Conservation (phyloP, 1,140 invertebrate genomes). For the Belonocnema kinseyi region DNA sequence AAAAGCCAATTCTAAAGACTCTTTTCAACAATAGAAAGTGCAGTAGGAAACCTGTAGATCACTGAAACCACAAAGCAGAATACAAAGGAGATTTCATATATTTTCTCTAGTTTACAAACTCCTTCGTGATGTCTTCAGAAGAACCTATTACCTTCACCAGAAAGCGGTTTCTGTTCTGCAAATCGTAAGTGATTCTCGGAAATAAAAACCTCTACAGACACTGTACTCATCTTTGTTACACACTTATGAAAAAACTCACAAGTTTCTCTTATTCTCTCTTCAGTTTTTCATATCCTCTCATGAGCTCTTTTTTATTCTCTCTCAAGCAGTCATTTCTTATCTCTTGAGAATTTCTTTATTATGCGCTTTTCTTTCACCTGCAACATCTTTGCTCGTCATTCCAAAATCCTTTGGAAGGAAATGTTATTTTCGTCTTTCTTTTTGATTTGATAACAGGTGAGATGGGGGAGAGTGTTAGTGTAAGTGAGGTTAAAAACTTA, state of each 20-base stretch:
- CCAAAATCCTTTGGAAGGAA: too few species aligned
- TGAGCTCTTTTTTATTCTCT: constrained; percentile 16
- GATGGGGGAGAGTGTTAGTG: too few species aligned
- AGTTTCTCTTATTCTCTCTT: neutral
- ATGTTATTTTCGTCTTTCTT: too few species aligned
- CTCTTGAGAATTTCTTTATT: too few species aligned
- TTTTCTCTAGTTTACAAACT: constrained; percentile 16
- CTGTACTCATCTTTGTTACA: neutral
- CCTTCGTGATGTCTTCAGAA: constrained; percentile 10
- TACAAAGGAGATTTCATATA: constrained; percentile 1
- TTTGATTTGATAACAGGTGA: too few species aligned
- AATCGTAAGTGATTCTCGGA: constrained; percentile 13
- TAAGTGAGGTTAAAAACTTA: too few species aligned
- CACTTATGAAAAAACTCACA: neutral
- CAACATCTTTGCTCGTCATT: neutral
- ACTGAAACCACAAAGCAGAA: constrained; percentile 5
- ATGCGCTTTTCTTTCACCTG: neutral
- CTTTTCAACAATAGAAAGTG: neutral
- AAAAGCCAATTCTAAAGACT: constrained; percentile 21
- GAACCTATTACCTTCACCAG: constrained; percentile 17
- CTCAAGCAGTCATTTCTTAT: neutral
- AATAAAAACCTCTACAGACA: constrained; percentile 2
- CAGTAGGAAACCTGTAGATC: neutral
- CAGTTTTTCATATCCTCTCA: neutral
- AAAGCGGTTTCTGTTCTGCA: neutral